These are phyloP conservation scores for Cichladusa arquata DNA, from an alignment of 2,113 vertebrate species.

Conservation along the genomic window DNA sequence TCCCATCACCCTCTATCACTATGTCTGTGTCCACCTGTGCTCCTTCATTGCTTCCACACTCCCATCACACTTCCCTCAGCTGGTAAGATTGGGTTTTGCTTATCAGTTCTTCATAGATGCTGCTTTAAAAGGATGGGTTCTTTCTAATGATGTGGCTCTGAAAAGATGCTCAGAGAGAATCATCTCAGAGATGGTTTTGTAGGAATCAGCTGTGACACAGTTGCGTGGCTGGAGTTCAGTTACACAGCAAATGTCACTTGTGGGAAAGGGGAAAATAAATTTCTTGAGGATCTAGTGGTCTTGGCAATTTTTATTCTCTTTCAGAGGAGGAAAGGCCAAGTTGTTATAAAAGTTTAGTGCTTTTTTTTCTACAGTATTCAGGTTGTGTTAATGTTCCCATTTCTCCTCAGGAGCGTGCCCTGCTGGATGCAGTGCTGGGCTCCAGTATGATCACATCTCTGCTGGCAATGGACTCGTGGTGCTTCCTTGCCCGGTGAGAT, in stretches of 20 bases:
- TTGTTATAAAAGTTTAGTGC: background rate
- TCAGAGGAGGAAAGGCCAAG: too few relatives aligned
- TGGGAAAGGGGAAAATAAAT: background rate
- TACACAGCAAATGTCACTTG: background rate
- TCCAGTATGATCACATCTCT: constrained; percentile 81
- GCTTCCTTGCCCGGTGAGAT: constrained; percentile 89
- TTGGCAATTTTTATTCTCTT: background rate
- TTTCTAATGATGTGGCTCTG: background rate
- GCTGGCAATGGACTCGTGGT: constrained; percentile 90
- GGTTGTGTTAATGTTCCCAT: background rate
- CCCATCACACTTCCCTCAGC: constrained; percentile 73
- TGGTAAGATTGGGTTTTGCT: constrained; percentile 77
- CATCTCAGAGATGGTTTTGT: background rate
- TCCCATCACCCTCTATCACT: constrained; percentile 83
- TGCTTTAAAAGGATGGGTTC: background rate
- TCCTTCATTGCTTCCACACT: constrained; percentile 81
- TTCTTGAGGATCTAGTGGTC: background rate
- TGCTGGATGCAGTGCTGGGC: constrained; percentile 83
- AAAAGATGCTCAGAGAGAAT: background rate
- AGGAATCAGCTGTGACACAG: background rate
- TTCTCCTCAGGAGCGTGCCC: constrained; percentile 78
- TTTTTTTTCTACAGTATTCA: background rate
- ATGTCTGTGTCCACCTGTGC: constrained; percentile 87
- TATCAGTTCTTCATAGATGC: background rate
- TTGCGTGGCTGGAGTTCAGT: background rate